These are phyloP conservation scores for Branchipolynoe longqiensis DNA, from an alignment of 2,888 invertebrate species.

Conservation along the genomic window DNA sequence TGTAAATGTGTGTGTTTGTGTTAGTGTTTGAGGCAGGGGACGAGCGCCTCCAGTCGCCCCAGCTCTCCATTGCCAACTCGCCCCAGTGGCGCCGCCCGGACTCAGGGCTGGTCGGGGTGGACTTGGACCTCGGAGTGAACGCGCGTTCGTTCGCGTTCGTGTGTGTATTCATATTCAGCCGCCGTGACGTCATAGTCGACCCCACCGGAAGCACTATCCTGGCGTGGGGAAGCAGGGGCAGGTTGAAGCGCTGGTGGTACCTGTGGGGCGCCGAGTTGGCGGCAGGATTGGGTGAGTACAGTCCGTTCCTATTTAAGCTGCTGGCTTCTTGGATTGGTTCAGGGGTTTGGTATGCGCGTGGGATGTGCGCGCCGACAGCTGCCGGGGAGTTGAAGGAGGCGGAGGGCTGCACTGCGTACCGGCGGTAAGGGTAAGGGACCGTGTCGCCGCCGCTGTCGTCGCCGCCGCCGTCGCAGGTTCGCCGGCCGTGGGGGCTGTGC, in stretches of 20 bases:
- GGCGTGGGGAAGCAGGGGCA: not conserved
- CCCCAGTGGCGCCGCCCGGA: not conserved
- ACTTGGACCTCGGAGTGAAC: not conserved
- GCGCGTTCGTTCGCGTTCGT: too few species aligned
- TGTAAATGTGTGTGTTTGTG: too few species aligned
- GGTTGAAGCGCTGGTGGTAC: slow-evolving; percentile 4
- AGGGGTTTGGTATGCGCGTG: too few species aligned
- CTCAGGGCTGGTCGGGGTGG: slow-evolving; percentile 1
- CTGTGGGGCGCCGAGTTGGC: too few species aligned
- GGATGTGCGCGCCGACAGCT: not conserved
- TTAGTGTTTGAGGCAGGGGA: too few species aligned
- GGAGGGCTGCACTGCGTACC: slow-evolving; percentile 40
- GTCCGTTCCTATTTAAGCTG: too few species aligned
- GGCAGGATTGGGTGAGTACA: too few species aligned
- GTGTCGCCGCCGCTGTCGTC: not conserved
- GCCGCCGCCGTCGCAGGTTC: too few species aligned
- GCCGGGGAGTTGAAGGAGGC: not conserved
- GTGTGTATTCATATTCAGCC: not conserved
- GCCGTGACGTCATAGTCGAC: not conserved
- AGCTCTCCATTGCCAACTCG: not conserved
- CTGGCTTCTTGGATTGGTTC: too few species aligned
- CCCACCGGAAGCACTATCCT: slow-evolving; percentile 30
- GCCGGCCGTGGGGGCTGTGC: not conserved
- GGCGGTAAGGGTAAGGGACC: slow-evolving; percentile 17
- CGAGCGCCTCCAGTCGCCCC: too few species aligned